Evolutionary conservation across 2,888 invertebrate species (phyloP).

Genomic region (Altica lythri): DNA sequence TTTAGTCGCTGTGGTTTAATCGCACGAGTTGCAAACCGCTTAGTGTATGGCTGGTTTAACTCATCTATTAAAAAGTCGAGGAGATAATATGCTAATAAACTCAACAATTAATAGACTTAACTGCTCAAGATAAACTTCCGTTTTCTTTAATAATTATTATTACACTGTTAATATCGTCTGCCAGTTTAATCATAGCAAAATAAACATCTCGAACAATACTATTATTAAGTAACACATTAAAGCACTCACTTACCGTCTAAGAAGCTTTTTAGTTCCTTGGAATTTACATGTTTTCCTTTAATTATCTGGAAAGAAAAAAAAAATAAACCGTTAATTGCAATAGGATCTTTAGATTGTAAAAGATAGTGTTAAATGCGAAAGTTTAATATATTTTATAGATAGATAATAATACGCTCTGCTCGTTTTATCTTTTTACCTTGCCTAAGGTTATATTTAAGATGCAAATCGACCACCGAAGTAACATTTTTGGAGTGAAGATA

Average conservation of each 20-base stretch:
- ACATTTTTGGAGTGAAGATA: too few species aligned
- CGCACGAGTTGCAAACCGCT: too few species aligned
- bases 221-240: neutral
- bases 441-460: too few species aligned
- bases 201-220: slow-evolving; percentile 4
- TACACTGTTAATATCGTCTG: slow-evolving; percentile 7
- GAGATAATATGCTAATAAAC: slow-evolving; percentile 14
- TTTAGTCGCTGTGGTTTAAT: too few species aligned
- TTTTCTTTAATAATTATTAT: slow-evolving; percentile 15
- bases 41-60: too few species aligned
- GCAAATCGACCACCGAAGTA: too few species aligned
- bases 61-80: slow-evolving; percentile 7
- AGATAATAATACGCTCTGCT: too few species aligned
- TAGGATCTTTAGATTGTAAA: too few species aligned
- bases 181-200: slow-evolving; percentile 8
- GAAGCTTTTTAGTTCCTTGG: slow-evolving; percentile 14
- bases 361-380: too few species aligned
- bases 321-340: too few species aligned
- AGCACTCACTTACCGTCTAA: slow-evolving; percentile 28
- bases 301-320: slow-evolving; percentile 27
- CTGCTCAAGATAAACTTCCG: slow-evolving; percentile 13
- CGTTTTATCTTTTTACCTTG: too few species aligned
- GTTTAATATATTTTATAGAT: too few species aligned
- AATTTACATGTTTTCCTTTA: slow-evolving; percentile 29
- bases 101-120: slow-evolving; percentile 7